Evolutionary conservation across 2,888 invertebrate species (phyloP).

Genomic region (Polia nebulosa): DNA sequence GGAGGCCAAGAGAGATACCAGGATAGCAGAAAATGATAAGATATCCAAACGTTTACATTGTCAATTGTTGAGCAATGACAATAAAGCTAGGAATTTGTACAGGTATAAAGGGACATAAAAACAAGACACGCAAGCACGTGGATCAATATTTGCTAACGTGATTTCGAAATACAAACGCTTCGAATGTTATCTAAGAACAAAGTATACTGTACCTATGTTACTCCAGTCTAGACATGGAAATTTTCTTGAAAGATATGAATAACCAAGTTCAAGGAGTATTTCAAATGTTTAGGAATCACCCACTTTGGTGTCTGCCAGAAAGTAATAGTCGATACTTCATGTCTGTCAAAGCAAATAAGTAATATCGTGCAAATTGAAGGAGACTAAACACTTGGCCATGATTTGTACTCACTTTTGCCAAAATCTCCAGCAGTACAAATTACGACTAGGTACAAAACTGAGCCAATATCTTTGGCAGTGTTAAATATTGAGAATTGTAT

Average conservation of each 20-base stretch:
- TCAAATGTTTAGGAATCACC: background rate
- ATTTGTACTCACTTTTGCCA: conserved; percentile 13
- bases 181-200: conserved; percentile 9
- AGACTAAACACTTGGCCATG: conserved; percentile 14
- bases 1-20: background rate
- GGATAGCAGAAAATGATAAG: conserved; percentile 24
- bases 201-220: background rate
- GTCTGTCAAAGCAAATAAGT: conserved; percentile 15
- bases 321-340: conserved; percentile 4
- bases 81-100: conserved; percentile 19
- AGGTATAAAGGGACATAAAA: conserved; percentile 3
- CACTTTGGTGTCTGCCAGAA: background rate
- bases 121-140: conserved; percentile 24
- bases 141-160: conserved; percentile 41
- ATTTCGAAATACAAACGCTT: conserved; percentile 37
- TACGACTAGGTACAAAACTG: background rate
- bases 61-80: conserved; percentile 33
- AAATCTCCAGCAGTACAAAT: background rate
- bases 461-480: background rate
- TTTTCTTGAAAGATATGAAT: conserved; percentile 2
- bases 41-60: conserved; percentile 15
- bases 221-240: background rate
- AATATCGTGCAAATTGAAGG: conserved; percentile 6
- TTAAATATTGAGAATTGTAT: background rate
- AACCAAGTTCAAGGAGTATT: background rate